phyloP scores from a whole-genome alignment of 2,888 invertebrate species.

The Branchipolynoe longqiensis region DNA sequence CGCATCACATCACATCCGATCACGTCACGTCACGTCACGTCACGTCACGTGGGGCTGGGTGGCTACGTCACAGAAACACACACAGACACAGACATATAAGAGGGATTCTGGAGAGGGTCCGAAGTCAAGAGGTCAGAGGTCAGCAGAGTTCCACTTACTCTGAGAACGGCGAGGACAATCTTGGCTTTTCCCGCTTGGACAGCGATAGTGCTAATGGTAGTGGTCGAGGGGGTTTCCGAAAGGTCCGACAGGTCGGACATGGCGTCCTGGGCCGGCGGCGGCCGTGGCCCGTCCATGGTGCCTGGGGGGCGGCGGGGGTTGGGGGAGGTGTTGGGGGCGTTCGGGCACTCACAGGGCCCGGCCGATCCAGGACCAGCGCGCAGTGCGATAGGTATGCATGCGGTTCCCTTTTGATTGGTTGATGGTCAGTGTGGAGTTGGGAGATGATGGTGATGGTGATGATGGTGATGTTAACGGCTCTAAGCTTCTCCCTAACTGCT shows the following conservation, averaged over 20 bases:
- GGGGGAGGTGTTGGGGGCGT: too few species aligned
- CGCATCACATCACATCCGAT: too few species aligned
- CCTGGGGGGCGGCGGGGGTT: neutral
- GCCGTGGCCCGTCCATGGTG: slow-evolving; percentile 9
- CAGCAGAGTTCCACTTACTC: too few species aligned
- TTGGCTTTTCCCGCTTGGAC: slow-evolving; percentile 92
- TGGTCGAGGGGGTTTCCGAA: slow-evolving; percentile 82
- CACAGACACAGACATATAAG: too few species aligned
- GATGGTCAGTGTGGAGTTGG: slow-evolving; percentile 38
- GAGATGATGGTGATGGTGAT: slow-evolving; percentile 31
- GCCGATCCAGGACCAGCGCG: slow-evolving; percentile 1
- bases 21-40: too few species aligned
- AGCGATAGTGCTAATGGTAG: slow-evolving; percentile 94
- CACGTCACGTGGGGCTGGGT: too few species aligned
- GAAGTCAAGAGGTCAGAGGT: too few species aligned
- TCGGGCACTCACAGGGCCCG: neutral
- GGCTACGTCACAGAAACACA: too few species aligned
- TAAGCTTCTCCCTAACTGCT: slow-evolving; percentile 69
- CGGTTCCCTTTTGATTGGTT: slow-evolving; percentile 72
- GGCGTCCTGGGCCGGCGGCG: slow-evolving; percentile 31
- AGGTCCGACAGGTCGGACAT: slow-evolving; percentile 71
- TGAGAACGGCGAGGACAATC: slow-evolving; percentile 92
- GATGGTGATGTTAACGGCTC: slow-evolving; percentile 71
- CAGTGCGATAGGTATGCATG: slow-evolving; percentile 76
- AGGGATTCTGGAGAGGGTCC: too few species aligned